phyloP scores from a whole-genome alignment of 2,113 vertebrate genomes.

The Hirundichthys speculiger region DNA sequence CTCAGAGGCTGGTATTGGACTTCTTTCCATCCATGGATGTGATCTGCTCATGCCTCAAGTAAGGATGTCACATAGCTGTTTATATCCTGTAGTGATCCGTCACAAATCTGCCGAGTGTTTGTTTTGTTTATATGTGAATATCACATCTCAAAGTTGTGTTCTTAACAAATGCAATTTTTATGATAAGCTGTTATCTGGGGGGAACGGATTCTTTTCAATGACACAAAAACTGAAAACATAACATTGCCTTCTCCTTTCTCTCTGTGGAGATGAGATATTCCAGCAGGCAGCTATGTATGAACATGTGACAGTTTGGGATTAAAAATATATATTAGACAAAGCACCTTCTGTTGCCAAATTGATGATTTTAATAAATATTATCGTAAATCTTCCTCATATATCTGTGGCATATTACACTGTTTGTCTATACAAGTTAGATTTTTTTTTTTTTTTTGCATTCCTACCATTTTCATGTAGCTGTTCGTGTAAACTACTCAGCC shows the following conservation, averaged over 20 bases:
- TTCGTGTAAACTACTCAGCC: slow-evolving; percentile 10
- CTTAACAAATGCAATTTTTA: slow-evolving; percentile 58
- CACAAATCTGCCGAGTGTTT: slow-evolving; percentile 56
- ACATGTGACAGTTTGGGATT: slow-evolving; percentile 61
- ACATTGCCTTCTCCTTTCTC: slow-evolving; percentile 69
- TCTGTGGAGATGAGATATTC: slow-evolving; percentile 60
- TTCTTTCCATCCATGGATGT: slow-evolving; percentile 20
- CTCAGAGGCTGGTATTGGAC: slow-evolving; percentile 4
- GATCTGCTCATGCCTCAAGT: slow-evolving; percentile 44
- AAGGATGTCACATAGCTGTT: slow-evolving; percentile 21
- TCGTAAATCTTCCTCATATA: slow-evolving; percentile 28
- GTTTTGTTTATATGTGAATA: slow-evolving; percentile 68
- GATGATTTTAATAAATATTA: slow-evolving; percentile 33
- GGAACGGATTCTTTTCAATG: slow-evolving; percentile 35
- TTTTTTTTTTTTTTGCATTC: slow-evolving; percentile 60
- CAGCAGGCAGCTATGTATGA: slow-evolving; percentile 73
- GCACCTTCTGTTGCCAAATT: slow-evolving; percentile 66
- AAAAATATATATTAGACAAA: slow-evolving; percentile 45
- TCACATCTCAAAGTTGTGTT: slow-evolving; percentile 73
- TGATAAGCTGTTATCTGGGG: slow-evolving; percentile 59
- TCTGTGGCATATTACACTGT: slow-evolving; percentile 34
- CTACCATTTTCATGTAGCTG: slow-evolving; percentile 56
- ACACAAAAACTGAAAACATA: slow-evolving; percentile 64
- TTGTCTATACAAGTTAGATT: slow-evolving; percentile 19
- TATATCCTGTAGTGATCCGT: slow-evolving; percentile 66